phyloP scores from a whole-genome alignment of 2,797 vertebrate species.

The Prunella strophiata region DNA sequence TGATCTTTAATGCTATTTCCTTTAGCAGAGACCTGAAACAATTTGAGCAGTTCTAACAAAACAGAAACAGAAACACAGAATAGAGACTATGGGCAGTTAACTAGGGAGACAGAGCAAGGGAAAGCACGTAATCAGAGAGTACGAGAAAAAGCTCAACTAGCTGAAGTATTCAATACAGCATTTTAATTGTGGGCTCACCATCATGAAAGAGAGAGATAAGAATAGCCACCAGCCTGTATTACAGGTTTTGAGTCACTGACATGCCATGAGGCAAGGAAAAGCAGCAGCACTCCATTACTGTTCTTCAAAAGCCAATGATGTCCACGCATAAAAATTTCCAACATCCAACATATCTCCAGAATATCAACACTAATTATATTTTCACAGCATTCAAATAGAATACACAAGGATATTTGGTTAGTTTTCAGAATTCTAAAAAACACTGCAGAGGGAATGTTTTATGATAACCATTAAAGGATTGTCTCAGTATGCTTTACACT shows the following conservation, averaged over 20 bases:
- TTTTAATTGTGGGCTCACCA: slow-evolving; percentile 37
- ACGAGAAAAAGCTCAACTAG: slow-evolving; percentile 8
- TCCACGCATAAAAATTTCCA: background rate
- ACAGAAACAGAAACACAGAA: background rate
- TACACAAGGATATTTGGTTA: background rate
- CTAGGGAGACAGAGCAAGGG: background rate
- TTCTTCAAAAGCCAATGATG: background rate
- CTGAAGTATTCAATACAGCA: background rate
- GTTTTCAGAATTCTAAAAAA: background rate
- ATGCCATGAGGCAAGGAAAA: background rate
- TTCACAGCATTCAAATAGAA: background rate
- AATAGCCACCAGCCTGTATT: background rate
- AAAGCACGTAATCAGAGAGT: background rate
- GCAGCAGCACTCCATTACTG: rapidly evolving
- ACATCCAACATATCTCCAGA: background rate
- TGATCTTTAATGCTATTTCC: background rate
- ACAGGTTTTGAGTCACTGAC: background rate
- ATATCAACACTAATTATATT: background rate
- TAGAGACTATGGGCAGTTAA: background rate
- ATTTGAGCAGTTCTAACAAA: background rate
- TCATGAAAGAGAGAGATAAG: background rate
- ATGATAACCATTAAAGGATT: background rate
- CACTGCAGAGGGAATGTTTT: background rate
- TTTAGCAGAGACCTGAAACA: background rate
- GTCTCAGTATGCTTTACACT: background rate